A percentile compares a stretch with the other conserved stretches of the same genome.
Conservation (phyloP, 35 echinoderm and acorn worm species). For the Anneissia japonica region DNA sequence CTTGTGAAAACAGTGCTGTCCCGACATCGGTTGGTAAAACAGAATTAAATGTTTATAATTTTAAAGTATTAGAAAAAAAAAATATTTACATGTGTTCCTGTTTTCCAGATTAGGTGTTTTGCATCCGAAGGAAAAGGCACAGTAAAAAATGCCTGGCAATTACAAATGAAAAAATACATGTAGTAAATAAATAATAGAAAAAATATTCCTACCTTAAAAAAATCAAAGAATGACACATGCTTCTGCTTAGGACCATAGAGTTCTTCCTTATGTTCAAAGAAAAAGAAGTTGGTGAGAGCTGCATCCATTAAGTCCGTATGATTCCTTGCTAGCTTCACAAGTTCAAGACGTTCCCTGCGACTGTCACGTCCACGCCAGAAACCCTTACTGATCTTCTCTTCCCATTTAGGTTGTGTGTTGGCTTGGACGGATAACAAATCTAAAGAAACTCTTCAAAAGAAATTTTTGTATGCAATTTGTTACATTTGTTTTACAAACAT, state of each 20-base stretch:
- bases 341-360: constrained; percentile 61
- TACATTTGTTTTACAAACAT: too few species aligned
- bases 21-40: too few species aligned
- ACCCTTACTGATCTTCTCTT: constrained; percentile 70
- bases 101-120: too few species aligned
- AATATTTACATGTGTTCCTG: too few species aligned
- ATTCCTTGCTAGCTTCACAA: constrained; percentile 72
- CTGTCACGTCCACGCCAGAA: constrained; percentile 96
- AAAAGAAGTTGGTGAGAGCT: constrained; percentile 89
- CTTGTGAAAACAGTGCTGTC: too few species aligned
- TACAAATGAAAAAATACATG: too few species aligned
- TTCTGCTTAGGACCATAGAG: constrained; percentile 88
- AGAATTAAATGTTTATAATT: too few species aligned
- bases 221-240: constrained; percentile 97
- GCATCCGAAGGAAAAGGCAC: too few species aligned
- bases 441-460: constrained; percentile 68
- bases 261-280: constrained; percentile 67
- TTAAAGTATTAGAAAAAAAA: too few species aligned
- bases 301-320: constrained; percentile 82
- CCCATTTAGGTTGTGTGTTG: constrained; percentile 85
- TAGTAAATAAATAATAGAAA: too few species aligned
- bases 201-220: constrained; percentile 89
- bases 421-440: constrained; percentile 93
- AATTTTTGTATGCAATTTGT: neutral
- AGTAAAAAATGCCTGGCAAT: too few species aligned